These are phyloP conservation scores for Lerista edwardsae DNA, from an alignment of 2,797 vertebrate species.

Conservation along the genomic window DNA sequence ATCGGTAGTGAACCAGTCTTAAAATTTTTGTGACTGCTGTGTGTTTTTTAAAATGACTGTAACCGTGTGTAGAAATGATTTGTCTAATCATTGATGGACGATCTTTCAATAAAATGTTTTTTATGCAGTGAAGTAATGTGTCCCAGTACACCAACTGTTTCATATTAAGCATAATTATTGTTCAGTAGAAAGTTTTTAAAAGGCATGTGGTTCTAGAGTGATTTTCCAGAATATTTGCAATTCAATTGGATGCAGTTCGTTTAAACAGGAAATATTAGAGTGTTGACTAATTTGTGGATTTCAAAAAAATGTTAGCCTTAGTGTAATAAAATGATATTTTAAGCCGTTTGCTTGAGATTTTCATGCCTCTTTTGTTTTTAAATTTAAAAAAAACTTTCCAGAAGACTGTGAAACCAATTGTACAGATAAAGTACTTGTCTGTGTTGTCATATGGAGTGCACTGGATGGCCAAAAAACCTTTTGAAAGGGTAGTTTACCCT, in stretches of 20 bases:
- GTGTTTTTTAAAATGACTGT: no score
- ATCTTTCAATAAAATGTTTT: slow-evolving; percentile 7
- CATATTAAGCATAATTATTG: background rate
- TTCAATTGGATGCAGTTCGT: slow-evolving; percentile 9
- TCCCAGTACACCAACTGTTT: background rate
- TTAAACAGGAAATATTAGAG: slow-evolving; percentile 29
- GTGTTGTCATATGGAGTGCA: background rate
- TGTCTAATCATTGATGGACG: background rate
- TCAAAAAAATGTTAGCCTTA: slow-evolving; percentile 6
- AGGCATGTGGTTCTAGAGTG: background rate
- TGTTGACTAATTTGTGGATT: slow-evolving; percentile 30
- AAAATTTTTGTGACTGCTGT: background rate
- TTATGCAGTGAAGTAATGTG: background rate
- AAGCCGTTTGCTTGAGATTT: background rate
- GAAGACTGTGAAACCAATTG: background rate
- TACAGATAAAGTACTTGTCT: background rate
- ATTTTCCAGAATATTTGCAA: slow-evolving; percentile 19
- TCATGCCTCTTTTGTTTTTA: slow-evolving; percentile 6
- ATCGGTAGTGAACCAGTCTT: background rate
- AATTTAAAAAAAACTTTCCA: background rate
- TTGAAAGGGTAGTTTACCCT: background rate
- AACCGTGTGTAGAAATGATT: background rate
- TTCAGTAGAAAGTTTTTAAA: background rate
- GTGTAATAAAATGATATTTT: slow-evolving; percentile 33
- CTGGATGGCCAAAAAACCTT: background rate